Percentiles rank a stretch among this genome's conserved stretches.
phyloP scores from a whole-genome alignment of 2,888 invertebrate genomes.

The Dolichomitus sp. region DNA sequence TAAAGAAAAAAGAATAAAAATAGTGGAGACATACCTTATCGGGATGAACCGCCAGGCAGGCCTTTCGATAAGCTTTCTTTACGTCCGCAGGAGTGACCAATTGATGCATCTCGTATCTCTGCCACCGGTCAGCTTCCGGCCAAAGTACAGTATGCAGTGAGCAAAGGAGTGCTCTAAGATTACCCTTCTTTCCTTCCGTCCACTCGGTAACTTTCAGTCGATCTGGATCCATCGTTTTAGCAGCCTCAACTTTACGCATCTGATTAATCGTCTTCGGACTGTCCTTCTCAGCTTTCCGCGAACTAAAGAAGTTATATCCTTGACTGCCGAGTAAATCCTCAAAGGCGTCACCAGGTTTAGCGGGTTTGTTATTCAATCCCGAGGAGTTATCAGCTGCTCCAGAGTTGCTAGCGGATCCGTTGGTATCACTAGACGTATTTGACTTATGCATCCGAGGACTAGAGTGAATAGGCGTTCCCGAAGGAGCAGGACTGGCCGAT shows the following conservation, averaged over 20 bases:
- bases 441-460: slow-evolving; percentile 84
- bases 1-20: slow-evolving; percentile 7
- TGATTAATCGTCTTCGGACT: slow-evolving; percentile 96
- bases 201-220: slow-evolving; percentile 93
- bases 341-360: slow-evolving; percentile 90
- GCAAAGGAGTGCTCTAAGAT: slow-evolving; percentile 97
- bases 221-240: slow-evolving; percentile 96
- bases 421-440: slow-evolving; percentile 72
- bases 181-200: slow-evolving; percentile 98
- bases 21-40: slow-evolving; percentile 93
- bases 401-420: slow-evolving; percentile 39
- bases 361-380: slow-evolving; percentile 74
- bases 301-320: slow-evolving; percentile 92
- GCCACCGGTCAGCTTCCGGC: slow-evolving; percentile 96
- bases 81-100: slow-evolving; percentile 97
- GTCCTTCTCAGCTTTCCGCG: slow-evolving; percentile 89
- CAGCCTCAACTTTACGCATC: slow-evolving; percentile 96
- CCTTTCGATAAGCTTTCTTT: slow-evolving; percentile 97
- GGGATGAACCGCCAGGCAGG: slow-evolving; percentile 99
- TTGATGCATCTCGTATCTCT: slow-evolving; percentile 97
- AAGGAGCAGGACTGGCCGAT: slow-evolving; percentile 82
- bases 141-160: slow-evolving; percentile 97
- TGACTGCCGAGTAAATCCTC: slow-evolving; percentile 96
- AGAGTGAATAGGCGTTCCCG: slow-evolving; percentile 86
- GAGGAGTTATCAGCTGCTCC: slow-evolving; percentile 72